These are phyloP conservation scores for Capricornis sumatraensis DNA, from an alignment of 2,113 vertebrate genomes.

Conservation along the genomic window DNA sequence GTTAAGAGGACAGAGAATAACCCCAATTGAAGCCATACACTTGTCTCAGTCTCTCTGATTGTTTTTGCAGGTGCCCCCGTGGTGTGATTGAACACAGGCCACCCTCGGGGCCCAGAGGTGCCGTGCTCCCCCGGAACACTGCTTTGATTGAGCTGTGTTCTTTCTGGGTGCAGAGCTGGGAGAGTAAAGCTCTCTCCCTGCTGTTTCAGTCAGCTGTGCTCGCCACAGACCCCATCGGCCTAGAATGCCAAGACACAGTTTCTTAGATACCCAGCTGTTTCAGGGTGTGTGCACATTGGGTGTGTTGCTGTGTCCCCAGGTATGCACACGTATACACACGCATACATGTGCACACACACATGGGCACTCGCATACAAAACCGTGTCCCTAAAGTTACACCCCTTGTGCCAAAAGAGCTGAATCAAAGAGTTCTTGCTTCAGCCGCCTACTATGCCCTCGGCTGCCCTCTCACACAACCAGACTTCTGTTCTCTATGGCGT, in stretches of 20 bases:
- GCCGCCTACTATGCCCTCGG: fast-evolving
- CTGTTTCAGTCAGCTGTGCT: background rate
- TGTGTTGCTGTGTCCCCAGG: background rate
- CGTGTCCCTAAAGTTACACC: background rate
- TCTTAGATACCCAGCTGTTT: background rate
- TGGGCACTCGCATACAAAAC: fast-evolving
- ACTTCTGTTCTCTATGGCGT: background rate
- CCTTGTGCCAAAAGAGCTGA: background rate
- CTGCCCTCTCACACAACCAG: background rate
- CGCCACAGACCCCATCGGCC: fast-evolving
- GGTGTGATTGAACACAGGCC: background rate
- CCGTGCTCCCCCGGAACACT: background rate
- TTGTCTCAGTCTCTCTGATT: background rate
- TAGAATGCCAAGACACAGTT: background rate
- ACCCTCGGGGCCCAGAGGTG: no score
- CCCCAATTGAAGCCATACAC: fast-evolving
- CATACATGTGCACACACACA: background rate
- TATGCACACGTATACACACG: background rate
- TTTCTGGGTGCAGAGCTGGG: background rate
- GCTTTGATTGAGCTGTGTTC: background rate
- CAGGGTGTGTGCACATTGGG: background rate
- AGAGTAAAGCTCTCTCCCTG: background rate
- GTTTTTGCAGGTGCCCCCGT: background rate
- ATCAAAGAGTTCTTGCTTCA: background rate
- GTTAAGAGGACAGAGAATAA: background rate